Conservation (phyloP, 2,113 vertebrate genomes). For the Probosciger aterrimus region DNA sequence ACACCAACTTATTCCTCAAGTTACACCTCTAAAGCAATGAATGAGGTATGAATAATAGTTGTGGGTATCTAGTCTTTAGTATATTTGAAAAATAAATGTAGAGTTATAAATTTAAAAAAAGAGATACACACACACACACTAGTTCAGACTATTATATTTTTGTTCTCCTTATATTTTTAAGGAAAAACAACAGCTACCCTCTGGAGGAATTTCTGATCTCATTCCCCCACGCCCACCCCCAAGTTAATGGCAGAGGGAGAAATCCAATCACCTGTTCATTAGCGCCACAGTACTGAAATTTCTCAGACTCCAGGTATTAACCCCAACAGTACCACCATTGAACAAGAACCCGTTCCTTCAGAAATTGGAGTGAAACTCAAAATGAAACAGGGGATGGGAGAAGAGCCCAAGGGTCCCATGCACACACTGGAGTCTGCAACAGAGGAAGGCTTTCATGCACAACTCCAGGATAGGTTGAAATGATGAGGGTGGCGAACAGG, state of each 20-base stretch:
- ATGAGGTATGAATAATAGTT: background rate
- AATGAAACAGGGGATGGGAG: accelerated
- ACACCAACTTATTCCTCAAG: background rate
- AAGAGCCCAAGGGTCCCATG: background rate
- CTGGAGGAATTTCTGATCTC: background rate
- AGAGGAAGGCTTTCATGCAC: background rate
- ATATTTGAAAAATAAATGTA: background rate
- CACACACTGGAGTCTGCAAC: background rate
- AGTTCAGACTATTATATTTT: background rate
- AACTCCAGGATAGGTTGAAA: background rate
- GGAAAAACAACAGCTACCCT: background rate
- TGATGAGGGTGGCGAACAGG: accelerated
- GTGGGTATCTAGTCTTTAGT: background rate
- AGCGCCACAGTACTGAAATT: background rate
- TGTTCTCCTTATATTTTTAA: background rate
- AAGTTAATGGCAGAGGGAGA: background rate
- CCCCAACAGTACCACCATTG: accelerated
- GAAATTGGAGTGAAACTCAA: background rate
- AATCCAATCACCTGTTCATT: background rate
- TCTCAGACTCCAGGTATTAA: accelerated
- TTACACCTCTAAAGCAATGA: background rate
- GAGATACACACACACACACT: accelerated
- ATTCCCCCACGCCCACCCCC: background rate
- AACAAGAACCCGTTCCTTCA: background rate
- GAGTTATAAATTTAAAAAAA: background rate